Conservation (phyloP, 2,113 vertebrate genomes). For the Leptodactylus fuscus region DNA sequence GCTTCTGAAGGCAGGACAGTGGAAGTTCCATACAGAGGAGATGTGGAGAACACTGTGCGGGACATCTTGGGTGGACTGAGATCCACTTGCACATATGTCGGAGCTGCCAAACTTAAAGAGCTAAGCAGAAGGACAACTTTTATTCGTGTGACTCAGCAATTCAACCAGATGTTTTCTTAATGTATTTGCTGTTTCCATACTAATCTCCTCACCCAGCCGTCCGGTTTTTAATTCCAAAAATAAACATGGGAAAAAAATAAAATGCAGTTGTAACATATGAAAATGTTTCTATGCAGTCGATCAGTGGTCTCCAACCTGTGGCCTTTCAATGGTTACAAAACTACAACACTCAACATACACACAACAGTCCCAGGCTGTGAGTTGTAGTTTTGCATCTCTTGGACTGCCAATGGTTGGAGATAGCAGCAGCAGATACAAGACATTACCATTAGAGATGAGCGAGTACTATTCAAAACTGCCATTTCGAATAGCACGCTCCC, state of each 20-base stretch:
- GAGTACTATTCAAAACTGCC: too few relatives aligned
- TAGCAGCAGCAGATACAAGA: not conserved
- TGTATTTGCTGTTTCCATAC: not conserved
- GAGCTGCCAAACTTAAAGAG: conserved; percentile 96
- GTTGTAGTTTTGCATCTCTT: not conserved
- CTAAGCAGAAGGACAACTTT: conserved; percentile 94
- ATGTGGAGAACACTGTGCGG: conserved; percentile 88
- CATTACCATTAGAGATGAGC: not conserved
- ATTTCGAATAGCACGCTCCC: too few relatives aligned
- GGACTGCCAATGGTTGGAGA: not conserved
- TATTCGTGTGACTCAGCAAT: conserved; percentile 96
- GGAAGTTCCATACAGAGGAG: conserved; percentile 91
- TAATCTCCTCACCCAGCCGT: not conserved
- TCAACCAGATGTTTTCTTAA: conserved; percentile 83
- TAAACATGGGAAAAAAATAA: too few relatives aligned
- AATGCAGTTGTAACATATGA: too few relatives aligned
- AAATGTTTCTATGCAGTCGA: too few relatives aligned
- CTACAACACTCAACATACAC: not conserved
- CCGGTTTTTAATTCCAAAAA: not conserved
- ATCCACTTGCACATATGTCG: conserved; percentile 97
- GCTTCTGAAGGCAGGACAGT: conserved; percentile 94
- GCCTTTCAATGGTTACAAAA: not conserved
- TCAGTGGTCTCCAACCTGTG: not conserved
- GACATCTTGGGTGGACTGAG: conserved; percentile 93
- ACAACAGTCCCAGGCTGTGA: too few relatives aligned